phyloP scores from a whole-genome alignment of 2,113 vertebrate genomes.

The Tachysurus vachellii region DNA sequence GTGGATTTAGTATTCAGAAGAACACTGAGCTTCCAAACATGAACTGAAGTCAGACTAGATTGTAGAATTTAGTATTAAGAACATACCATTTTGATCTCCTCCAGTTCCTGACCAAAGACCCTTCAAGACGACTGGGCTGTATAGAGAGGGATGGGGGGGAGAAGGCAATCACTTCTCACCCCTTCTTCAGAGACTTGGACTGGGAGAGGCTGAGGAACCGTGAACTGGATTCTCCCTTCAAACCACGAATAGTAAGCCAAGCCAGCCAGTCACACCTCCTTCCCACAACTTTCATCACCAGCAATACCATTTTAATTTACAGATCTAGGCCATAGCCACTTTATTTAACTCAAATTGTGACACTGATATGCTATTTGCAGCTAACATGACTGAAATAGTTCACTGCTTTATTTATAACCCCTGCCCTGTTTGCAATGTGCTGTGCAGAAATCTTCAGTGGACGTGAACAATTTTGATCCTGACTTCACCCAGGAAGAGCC shows the following conservation, averaged over 20 bases:
- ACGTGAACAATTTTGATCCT: slow-evolving; percentile 98
- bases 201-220: slow-evolving; percentile 88
- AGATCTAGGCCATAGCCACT: neutral
- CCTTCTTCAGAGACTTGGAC: slow-evolving; percentile 87
- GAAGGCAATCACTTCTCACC: slow-evolving; percentile 79
- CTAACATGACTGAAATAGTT: slow-evolving; percentile 7
- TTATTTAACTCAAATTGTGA: neutral
- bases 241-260: slow-evolving; percentile 88
- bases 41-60: neutral
- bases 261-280: neutral
- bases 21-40: neutral
- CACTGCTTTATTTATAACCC: slow-evolving; percentile 21
- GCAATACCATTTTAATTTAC: neutral
- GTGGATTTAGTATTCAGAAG: neutral
- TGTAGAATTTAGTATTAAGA: neutral
- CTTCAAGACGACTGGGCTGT: slow-evolving; percentile 86
- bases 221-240: slow-evolving; percentile 89
- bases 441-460: slow-evolving; percentile 90
- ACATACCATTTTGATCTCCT: slow-evolving; percentile 29
- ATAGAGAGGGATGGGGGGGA: slow-evolving; percentile 80
- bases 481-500: slow-evolving; percentile 98
- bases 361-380: neutral
- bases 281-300: neutral
- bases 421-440: slow-evolving; percentile 22
- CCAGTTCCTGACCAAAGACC: slow-evolving; percentile 94